These are phyloP conservation scores for Chiroxiphia lanceolata DNA, from an alignment of 2,797 vertebrate species.

Conservation along the genomic window DNA sequence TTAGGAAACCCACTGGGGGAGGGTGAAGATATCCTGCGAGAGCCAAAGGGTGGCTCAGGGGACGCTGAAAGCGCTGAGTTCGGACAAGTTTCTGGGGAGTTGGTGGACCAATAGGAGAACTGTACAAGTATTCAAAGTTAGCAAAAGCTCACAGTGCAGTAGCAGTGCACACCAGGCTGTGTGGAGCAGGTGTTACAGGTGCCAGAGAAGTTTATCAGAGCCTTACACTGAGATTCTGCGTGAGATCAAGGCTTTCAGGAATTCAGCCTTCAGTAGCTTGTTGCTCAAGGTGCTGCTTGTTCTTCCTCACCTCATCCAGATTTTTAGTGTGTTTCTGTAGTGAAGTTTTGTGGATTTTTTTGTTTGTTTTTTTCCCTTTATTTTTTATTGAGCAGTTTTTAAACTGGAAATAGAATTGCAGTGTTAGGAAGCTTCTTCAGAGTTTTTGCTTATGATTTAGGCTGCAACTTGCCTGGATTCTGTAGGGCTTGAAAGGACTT, in stretches of 20 bases:
- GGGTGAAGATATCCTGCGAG: not conserved
- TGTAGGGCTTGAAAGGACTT: not conserved
- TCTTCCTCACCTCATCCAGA: not conserved
- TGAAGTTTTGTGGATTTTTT: not conserved
- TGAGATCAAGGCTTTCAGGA: not conserved
- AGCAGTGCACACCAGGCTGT: not conserved
- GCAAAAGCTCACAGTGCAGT: not conserved
- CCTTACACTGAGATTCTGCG: not conserved
- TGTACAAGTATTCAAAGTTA: not conserved
- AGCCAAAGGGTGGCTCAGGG: not conserved
- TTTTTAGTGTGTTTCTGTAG: not conserved
- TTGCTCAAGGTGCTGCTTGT: not conserved
- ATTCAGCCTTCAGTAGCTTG: not conserved
- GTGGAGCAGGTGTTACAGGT: not conserved
- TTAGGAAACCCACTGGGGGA: not conserved
- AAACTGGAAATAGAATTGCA: not conserved
- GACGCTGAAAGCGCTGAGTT: not conserved
- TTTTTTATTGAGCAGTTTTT: not conserved
- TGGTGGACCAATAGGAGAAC: not conserved
- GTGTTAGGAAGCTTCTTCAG: not conserved
- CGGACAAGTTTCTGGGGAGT: not conserved
- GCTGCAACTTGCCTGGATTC: not conserved
- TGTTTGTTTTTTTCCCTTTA: fast-evolving
- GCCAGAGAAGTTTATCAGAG: not conserved
- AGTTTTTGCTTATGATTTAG: not conserved